These are phyloP conservation scores for Muscicapa striata DNA, from an alignment of 2,797 vertebrate species.

Conservation along the genomic window DNA sequence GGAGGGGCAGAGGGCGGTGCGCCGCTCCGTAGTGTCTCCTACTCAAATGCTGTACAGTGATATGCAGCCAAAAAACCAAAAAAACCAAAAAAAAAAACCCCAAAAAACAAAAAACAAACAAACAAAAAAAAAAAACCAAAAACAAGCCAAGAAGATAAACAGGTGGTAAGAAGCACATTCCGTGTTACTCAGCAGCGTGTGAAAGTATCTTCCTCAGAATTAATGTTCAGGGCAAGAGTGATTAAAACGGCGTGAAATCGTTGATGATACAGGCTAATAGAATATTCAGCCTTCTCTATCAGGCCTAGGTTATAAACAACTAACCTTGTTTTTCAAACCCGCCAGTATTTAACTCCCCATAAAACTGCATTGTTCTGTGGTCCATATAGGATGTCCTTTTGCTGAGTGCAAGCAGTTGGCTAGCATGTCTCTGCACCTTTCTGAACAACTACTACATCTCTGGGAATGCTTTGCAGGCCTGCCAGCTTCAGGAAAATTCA, in stretches of 20 bases:
- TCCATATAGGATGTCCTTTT: neutral
- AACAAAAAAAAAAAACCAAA: too few relatives aligned
- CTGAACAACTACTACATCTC: neutral
- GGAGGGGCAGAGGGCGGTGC: fast-evolving
- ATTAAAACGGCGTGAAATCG: neutral
- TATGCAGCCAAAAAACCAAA: too few relatives aligned
- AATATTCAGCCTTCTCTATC: neutral
- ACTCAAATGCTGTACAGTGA: fast-evolving
- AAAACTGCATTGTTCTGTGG: neutral
- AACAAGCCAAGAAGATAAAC: neutral
- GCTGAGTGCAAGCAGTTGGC: too few relatives aligned
- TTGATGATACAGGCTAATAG: neutral
- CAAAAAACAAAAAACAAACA: too few relatives aligned
- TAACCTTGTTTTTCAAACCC: neutral
- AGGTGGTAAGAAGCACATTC: neutral
- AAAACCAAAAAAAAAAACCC: too few relatives aligned
- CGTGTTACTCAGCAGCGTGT: fast-evolving
- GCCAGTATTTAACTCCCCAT: neutral
- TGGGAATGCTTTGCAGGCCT: neutral
- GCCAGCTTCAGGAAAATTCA: neutral
- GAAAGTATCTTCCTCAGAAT: neutral
- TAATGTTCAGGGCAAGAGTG: neutral
- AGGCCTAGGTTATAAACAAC: neutral
- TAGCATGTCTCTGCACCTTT: neutral
- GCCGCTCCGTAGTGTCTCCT: fast-evolving